A percentile compares a stretch with the other conserved stretches of the same genome.
Conservation (phyloP, 2,888 invertebrate species). For the Tinea semifulvella region DNA sequence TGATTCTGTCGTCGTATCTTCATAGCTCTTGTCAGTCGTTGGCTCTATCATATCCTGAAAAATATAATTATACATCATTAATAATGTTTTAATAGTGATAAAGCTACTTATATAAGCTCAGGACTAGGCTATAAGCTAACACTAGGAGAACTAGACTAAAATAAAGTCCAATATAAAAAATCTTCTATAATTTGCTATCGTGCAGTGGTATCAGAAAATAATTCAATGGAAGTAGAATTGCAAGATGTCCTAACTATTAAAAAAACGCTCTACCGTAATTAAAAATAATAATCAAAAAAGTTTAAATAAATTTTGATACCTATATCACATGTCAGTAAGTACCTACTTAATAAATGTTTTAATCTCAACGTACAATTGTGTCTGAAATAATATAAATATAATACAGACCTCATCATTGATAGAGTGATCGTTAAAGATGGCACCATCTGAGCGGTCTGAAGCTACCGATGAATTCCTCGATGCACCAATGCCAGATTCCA, state of each 20-base stretch:
- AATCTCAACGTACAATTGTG: neutral
- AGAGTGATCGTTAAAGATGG: slow-evolving; percentile 24
- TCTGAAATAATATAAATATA: slow-evolving; percentile 12
- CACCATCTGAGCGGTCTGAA: slow-evolving; percentile 43
- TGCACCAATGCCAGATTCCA: slow-evolving; percentile 56
- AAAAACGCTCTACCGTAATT: too few relatives aligned
- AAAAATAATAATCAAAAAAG: neutral
- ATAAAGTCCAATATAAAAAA: too few relatives aligned
- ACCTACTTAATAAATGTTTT: neutral
- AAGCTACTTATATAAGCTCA: neutral
- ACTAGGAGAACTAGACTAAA: too few relatives aligned
- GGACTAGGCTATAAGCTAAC: neutral
- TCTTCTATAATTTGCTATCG: too few relatives aligned
- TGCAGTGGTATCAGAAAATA: too few relatives aligned
- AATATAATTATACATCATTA: slow-evolving; percentile 1
- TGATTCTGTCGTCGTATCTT: slow-evolving; percentile 5
- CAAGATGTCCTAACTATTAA: too few relatives aligned
- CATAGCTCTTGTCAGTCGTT: slow-evolving; percentile 25
- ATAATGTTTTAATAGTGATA: neutral
- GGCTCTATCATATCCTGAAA: slow-evolving; percentile 33
- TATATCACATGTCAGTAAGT: slow-evolving; percentile 6
- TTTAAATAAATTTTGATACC: neutral
- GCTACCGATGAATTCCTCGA: slow-evolving; percentile 60
- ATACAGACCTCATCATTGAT: slow-evolving; percentile 38
- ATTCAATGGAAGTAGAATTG: too few relatives aligned